These are phyloP conservation scores for Tipula confusa DNA, from an alignment of 2,888 invertebrate genomes.

Conservation along the genomic window DNA sequence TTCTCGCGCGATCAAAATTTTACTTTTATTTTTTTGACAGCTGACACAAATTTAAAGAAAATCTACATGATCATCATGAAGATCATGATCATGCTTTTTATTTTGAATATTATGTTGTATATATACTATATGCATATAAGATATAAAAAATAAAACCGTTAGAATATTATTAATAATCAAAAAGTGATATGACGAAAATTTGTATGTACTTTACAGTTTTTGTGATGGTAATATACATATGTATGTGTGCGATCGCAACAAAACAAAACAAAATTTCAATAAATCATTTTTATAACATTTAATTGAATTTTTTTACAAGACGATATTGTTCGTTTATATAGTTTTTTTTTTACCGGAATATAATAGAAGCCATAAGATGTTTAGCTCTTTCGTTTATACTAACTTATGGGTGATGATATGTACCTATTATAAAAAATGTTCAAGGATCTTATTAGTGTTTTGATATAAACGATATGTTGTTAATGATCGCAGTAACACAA, in stretches of 20 bases:
- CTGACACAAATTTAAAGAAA: not conserved
- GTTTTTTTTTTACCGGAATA: not conserved
- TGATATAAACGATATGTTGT: not conserved
- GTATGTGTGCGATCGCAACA: not conserved
- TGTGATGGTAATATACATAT: no score
- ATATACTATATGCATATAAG: not conserved
- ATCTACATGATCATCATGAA: not conserved
- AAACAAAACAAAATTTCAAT: not conserved
- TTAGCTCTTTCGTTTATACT: not conserved
- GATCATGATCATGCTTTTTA: conserved; percentile 20
- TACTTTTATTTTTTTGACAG: not conserved
- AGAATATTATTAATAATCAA: not conserved
- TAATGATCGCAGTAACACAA: not conserved
- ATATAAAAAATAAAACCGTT: not conserved
- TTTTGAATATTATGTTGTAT: not conserved
- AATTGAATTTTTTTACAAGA: conserved; percentile 20
- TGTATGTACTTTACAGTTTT: not conserved
- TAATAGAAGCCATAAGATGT: not conserved
- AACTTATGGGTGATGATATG: not conserved
- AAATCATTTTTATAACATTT: conserved; percentile 12
- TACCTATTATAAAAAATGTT: not conserved
- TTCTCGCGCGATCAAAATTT: not conserved
- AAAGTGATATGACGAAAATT: conserved; percentile 9
- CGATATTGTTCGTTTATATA: not conserved
- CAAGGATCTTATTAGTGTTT: not conserved